Evolutionary conservation across 1,140 invertebrate genomes (phyloP).

Genomic region (Mycetomoellerius zeteki): DNA sequence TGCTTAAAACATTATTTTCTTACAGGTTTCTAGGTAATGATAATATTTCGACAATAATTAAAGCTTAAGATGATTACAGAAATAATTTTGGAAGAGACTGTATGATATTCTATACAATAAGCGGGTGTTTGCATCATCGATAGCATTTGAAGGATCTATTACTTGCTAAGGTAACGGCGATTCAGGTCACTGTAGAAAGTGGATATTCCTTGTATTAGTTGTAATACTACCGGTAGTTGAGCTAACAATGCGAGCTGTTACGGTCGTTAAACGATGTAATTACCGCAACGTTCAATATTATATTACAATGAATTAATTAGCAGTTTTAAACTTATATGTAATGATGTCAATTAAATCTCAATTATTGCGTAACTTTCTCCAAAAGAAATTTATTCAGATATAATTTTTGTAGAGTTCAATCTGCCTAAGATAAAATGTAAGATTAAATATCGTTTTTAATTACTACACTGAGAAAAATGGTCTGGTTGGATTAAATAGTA

Average conservation of each 20-base stretch:
- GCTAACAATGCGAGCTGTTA: constrained; percentile 48
- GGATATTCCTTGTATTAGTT: constrained; percentile 60
- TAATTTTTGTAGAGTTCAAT: background rate
- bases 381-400: background rate
- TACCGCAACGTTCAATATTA: constrained; percentile 45
- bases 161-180: constrained; percentile 47
- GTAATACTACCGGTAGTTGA: constrained; percentile 45
- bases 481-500: too few species aligned
- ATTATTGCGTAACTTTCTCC: constrained; percentile 17
- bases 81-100: constrained; percentile 24
- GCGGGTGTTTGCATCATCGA: constrained; percentile 60
- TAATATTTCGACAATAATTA: background rate
- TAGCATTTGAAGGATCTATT: constrained; percentile 63
- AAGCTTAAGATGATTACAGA: background rate
- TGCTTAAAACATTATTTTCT: background rate
- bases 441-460: constrained; percentile 22
- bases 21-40: background rate
- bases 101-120: constrained; percentile 34
- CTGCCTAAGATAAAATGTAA: background rate
- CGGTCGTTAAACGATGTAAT: constrained; percentile 53
- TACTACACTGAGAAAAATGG: too few species aligned
- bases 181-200: constrained; percentile 65
- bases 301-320: constrained; percentile 42
- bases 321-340: background rate
- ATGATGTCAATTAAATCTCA: background rate